phyloP scores from a whole-genome alignment of 2,797 vertebrate species.

The Falco berigora region DNA sequence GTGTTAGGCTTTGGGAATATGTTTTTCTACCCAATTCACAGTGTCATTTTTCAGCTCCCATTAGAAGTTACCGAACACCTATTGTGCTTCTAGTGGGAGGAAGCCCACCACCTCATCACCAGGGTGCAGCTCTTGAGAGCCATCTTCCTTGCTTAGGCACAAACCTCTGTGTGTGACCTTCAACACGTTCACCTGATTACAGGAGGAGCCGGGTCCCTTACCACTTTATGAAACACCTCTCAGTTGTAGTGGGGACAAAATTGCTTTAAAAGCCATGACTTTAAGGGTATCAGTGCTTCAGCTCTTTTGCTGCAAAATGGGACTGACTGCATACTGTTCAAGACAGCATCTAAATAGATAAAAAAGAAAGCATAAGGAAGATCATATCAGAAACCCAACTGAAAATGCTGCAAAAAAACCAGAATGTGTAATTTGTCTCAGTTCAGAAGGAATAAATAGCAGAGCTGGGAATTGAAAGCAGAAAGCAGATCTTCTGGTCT shows the following conservation, averaged over 20 bases:
- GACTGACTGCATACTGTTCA: background rate
- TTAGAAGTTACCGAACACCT: background rate
- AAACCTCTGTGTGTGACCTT: rapidly evolving
- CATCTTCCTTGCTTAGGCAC: background rate
- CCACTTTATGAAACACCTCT: background rate
- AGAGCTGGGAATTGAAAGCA: background rate
- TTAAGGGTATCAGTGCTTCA: background rate
- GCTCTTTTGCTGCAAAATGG: background rate
- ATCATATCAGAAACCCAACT: background rate
- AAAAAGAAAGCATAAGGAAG: background rate
- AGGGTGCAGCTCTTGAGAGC: background rate
- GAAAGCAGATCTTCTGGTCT: background rate
- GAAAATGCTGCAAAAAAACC: background rate
- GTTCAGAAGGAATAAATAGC: background rate
- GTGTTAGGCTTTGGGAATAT: background rate
- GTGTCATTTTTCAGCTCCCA: background rate
- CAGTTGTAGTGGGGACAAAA: background rate
- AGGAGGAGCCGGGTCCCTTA: background rate
- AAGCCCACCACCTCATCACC: background rate
- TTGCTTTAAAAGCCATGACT: background rate
- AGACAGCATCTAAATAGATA: background rate
- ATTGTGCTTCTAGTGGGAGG: background rate
- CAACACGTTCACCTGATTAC: background rate
- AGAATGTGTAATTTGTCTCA: background rate
- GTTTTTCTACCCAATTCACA: background rate